Conservation (phyloP, 2,888 invertebrate species). For the Exephanes ischioxanthus region DNA sequence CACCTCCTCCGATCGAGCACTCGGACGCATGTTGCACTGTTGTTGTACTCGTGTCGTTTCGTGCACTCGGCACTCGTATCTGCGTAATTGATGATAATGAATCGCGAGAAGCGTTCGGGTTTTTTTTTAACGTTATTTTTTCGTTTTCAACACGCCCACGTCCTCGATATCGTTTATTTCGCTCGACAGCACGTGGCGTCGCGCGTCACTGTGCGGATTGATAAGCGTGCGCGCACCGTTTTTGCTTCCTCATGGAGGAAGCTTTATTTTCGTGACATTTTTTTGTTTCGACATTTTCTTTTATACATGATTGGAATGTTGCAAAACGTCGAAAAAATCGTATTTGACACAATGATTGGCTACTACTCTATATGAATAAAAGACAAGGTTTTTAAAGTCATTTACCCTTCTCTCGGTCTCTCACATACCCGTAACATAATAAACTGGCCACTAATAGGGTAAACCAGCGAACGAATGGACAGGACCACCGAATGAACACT, state of each 20-base stretch:
- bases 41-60: conserved; percentile 4
- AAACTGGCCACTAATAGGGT: too few relatives aligned
- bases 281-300: too few relatives aligned
- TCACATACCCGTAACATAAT: too few relatives aligned
- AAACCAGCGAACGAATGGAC: too few relatives aligned
- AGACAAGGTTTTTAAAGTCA: too few relatives aligned
- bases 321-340: not conserved
- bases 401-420: too few relatives aligned
- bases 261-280: too few relatives aligned
- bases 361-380: too few relatives aligned
- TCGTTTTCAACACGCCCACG: conserved; percentile 5
- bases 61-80: not conserved
- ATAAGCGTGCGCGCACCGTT: not conserved
- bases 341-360: not conserved
- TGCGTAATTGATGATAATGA: conserved; percentile 15
- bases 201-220: not conserved
- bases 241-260: not conserved
- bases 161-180: not conserved
- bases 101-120: conserved; percentile 3
- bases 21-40: conserved; percentile 2
- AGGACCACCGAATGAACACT: too few relatives aligned
- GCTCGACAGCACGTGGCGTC: not conserved
- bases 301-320: too few relatives aligned
- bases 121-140: not conserved
- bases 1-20: conserved; percentile 32